These are phyloP conservation scores for Platycnemis pennipes DNA, from an alignment of 2,888 invertebrate genomes.

Conservation along the genomic window DNA sequence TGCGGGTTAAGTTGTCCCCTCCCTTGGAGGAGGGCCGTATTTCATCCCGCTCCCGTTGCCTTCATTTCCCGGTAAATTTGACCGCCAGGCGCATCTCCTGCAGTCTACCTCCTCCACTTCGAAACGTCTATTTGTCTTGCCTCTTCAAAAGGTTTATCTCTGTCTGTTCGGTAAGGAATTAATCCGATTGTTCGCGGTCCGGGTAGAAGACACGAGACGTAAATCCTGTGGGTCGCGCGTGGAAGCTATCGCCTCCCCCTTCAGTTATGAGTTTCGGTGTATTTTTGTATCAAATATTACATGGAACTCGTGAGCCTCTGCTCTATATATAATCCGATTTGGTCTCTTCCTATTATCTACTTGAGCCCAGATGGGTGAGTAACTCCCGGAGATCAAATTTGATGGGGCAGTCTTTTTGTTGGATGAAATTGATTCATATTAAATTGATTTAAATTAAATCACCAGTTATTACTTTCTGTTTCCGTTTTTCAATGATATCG, in stretches of 20 bases:
- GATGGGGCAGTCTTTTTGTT: background rate
- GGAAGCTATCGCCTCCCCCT: background rate
- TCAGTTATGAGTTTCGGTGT: background rate
- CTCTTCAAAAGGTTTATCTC: slow-evolving; percentile 36
- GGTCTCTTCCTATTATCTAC: background rate
- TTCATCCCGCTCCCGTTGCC: background rate
- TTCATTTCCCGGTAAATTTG: slow-evolving; percentile 39
- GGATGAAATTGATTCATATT: no score
- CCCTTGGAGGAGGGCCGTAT: slow-evolving; percentile 22
- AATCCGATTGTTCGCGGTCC: slow-evolving; percentile 20
- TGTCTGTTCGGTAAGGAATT: background rate
- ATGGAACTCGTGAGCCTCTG: background rate
- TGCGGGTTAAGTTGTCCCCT: background rate
- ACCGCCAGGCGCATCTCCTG: slow-evolving; percentile 31
- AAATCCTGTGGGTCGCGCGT: background rate
- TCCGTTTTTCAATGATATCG: no score
- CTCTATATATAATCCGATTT: background rate
- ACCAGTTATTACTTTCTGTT: no score
- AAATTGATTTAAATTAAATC: no score
- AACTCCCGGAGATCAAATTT: background rate
- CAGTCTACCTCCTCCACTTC: background rate
- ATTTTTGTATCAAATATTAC: background rate
- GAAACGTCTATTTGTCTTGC: slow-evolving; percentile 1
- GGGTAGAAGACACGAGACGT: background rate
- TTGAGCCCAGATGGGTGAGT: background rate